Evolutionary conservation across 2,888 invertebrate species (phyloP), one percentile per base, ranked within the genome.

Genomic region (Brassicogethes aeneus): DNA sequence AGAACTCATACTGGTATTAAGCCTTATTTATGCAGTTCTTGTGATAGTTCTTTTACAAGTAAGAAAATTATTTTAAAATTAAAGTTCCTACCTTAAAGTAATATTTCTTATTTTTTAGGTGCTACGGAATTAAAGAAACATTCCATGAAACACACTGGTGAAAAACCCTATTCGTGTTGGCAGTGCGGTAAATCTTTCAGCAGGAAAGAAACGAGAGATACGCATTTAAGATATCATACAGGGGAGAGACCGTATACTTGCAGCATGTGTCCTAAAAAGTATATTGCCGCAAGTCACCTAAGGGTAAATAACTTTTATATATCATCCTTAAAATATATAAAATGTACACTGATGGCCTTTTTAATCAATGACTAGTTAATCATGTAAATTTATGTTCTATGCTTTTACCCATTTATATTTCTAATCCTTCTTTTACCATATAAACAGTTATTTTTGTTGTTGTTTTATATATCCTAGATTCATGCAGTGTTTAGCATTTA

Each of bases 201-300:
- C 17, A 56, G 64, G 43, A 68, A 67, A 55, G 66, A 68, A 47
- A 67, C 67, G 1, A 53, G 66, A 37, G 67, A 68, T 46, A 66
- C 66, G 2, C 68, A 68, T 45, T 55, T 64, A 2, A 51, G 68
- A 5, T 67, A 65, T 41, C 68, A 68, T 38, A 67, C 66, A 2
- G 65, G 65, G 1, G 65, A 67, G 45, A 50, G 66, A 34, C 66
- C 66, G 1, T 67, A 59, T 43, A 52, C 54, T 7, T 68, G 68
- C 48, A 54, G 52, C 16, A 47, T 65, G 29, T 68, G 68, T 45
- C 56, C 64, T 3, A 67, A 67, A 45, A 61, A 62, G 45, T 68
- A 66, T 44, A 63, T 65, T 10, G 65, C 66, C 1, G 61, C 64
- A 3, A 65, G 61, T 41, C 67, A 68, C 55, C 52, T 67, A 44